Conservation (phyloP, 2,888 invertebrate species). For the Polydrusus cervinus region DNA sequence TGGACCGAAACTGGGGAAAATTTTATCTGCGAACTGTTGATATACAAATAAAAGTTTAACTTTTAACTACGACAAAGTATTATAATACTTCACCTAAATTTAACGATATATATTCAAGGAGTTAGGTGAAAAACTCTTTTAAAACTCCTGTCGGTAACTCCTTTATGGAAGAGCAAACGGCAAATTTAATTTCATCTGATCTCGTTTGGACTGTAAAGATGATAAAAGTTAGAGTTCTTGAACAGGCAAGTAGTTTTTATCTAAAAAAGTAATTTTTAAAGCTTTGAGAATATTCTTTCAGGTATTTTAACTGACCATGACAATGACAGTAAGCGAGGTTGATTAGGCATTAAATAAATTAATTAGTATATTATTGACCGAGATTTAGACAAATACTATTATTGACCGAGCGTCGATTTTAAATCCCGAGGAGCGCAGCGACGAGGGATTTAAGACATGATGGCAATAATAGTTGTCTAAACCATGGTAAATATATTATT, state of each 20-base stretch:
- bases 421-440: too few relatives aligned
- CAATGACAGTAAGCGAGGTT: too few relatives aligned
- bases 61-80: constrained; percentile 51
- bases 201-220: constrained; percentile 28
- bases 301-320: too few relatives aligned
- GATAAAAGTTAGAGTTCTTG: constrained; percentile 20
- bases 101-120: constrained; percentile 51
- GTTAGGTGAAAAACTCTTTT: constrained; percentile 42
- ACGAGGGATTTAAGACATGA: too few relatives aligned
- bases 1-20: constrained; percentile 40
- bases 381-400: too few relatives aligned
- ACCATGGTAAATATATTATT: too few relatives aligned
- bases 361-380: too few relatives aligned
- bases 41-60: constrained; percentile 53
- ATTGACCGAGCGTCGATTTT: too few relatives aligned
- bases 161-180: constrained; percentile 14
- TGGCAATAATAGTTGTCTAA: too few relatives aligned
- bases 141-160: constrained; percentile 37
- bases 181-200: constrained; percentile 44
- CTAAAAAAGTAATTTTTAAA: too few relatives aligned
- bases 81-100: constrained; percentile 50
- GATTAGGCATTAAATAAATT: too few relatives aligned
- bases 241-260: background rate
- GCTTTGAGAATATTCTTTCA: too few relatives aligned
- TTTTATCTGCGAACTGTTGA: constrained; percentile 56